phyloP scores from a whole-genome alignment of 2,888 invertebrate genomes.

The Melolontha melolontha region DNA sequence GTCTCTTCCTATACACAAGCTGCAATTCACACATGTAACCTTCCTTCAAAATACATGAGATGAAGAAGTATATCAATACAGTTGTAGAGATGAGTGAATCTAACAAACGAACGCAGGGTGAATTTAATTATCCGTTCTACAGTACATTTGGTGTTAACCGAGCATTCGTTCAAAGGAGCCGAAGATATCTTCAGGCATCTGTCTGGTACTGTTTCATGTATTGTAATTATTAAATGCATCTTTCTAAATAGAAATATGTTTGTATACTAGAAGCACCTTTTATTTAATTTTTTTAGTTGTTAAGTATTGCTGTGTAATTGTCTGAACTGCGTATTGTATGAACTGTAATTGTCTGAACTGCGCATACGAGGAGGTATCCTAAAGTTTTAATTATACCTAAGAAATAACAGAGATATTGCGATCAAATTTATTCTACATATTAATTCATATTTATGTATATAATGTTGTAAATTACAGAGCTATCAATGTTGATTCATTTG shows the following conservation, averaged over 20 bases:
- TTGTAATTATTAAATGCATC: slow-evolving; percentile 30
- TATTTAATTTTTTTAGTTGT: no score
- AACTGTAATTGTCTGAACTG: no score
- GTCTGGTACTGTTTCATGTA: slow-evolving; percentile 16
- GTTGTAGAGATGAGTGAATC: not conserved
- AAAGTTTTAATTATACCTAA: no score
- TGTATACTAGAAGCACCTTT: no score
- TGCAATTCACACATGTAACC: slow-evolving; percentile 22
- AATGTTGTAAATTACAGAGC: no score
- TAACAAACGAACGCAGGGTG: slow-evolving; percentile 36
- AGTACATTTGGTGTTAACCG: slow-evolving; percentile 54
- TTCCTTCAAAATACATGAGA: not conserved
- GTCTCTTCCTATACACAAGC: not conserved
- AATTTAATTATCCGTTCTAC: slow-evolving; percentile 51
- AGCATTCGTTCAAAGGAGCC: slow-evolving; percentile 52
- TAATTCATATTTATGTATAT: no score
- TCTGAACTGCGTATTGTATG: no score
- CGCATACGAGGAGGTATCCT: no score
- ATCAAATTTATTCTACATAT: no score
- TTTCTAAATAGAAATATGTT: slow-evolving; percentile 2
- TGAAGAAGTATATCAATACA: not conserved
- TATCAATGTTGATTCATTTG: no score
- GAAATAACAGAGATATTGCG: no score
- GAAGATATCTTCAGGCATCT: slow-evolving; percentile 40
- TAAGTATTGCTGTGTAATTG: no score